Evolutionary conservation across 2,113 vertebrate genomes (phyloP), one percentile per base, ranked within the genome.

Genomic region (Phalacrocorax carbo): DNA sequence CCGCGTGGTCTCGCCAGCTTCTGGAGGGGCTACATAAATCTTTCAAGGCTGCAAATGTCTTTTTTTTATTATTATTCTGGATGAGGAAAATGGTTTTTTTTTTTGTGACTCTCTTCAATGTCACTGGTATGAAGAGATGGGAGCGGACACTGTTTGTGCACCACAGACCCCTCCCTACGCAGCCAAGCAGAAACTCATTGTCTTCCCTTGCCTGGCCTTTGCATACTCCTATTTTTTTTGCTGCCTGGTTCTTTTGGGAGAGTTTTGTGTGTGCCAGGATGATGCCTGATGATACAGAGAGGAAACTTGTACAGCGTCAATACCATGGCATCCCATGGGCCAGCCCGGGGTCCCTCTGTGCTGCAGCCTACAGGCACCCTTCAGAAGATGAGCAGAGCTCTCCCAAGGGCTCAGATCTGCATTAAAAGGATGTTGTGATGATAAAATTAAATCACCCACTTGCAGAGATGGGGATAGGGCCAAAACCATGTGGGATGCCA

Each of bases 1-100:
- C 27, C 0, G 1, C 4, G 0, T 10, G 19, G 51, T 61, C 87
- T 84, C 1, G 0, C 15, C 2, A 3, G n/a, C 57, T 83, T 90
- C 60, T 75, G 70, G 51, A 78, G 36, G 22, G 29, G 32, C 40
- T 68, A 38, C 14, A 75, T 70, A 83, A 89, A 86, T 93, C 77
- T 91, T 88, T 64, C 60, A 70, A 48, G 57, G 52, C 57, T 82
- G 77, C 16, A 76, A 68, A 79, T 76, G 30, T 32, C 42, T 40
- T n/a, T n/a, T 36, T 44, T 38, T 17, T 14, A 8, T 21, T 16
- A 9, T 19, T 69, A 26, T 73, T 88, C 64, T 61, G 48, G 49
- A 66, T 86, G 77, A 96, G 77, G 66, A 73, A 91, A 89, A 89
- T 48, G 76, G 40, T 36, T 49, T 57, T 55, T 57, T 55, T 78